Evolutionary conservation across 1,140 invertebrate species (phyloP), one percentile per base, ranked within the genome.

Genomic region (Zaprionus camerounensis): DNA sequence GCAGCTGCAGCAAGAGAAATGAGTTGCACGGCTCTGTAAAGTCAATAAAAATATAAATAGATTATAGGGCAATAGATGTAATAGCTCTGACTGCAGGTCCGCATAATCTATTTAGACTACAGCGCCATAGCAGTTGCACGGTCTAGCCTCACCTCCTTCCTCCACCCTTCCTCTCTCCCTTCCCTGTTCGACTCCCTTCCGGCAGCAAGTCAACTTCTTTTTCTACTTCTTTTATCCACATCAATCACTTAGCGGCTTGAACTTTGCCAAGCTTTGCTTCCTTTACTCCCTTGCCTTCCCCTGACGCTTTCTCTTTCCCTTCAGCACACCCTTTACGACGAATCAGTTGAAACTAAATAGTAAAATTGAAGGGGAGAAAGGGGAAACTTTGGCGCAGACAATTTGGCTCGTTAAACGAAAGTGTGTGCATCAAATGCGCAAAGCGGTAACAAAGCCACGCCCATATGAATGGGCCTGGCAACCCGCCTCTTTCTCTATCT

Each of bases 391-490:
- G 38, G 56, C 41, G 56, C 49, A 67, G 22, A 79, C 53, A 82
- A 83, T 83, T 71, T 66, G 71, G 44, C 76, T 80, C 64, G 81
- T 82, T 83, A 76, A 80, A 72, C 55, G 63, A 51, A 67, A 81
- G 61, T 65, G 58, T 65, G 58, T 46, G 67, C 78, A 58, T 78
- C 74, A 80, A 73, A 65, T 80, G 65, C 59, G 75, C 38, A 66
- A 58, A 72, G 55, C 70, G 22, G 51, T 68, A 51, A 74, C 55
- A 38, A 44, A 62, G 66, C 53, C 61, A 76, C 76, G 61, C 72
- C 76, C 76, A 75, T 59, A 76, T 66, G 51, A 49, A 22, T 46
- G 38, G 34, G 58, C 74, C 70, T 38, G 51, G 34, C 41, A 49
- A 31, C 4, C 46, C 7, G 31, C 15, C 53, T 22, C 55, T 31